Evolutionary conservation across 2,888 invertebrate genomes (phyloP), one percentile per base, ranked within the genome.

Genomic region (Rambutsinella grinnellia): DNA sequence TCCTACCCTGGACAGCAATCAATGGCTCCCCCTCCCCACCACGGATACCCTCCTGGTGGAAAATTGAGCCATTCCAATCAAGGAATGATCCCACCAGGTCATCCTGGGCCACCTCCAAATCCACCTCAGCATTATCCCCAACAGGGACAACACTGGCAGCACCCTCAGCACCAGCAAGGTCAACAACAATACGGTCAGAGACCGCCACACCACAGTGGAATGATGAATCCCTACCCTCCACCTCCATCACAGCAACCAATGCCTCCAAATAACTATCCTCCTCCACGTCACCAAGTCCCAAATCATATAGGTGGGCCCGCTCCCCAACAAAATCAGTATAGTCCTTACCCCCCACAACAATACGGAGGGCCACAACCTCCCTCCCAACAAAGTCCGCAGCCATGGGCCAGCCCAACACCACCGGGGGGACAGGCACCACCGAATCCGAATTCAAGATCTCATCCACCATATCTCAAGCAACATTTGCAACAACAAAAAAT

Each of bases 381-480:
- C 17, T 70, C 74, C 83, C 84, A 70, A 79, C 84, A 82, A 71
- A 76, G 78, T 68, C 68, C 74, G 74, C 80, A 81, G 51, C 62
- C 68, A n/a, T 63, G 65, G 61, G 49, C 61, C 36, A 61, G 67
- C 19, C 69, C 76, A 28, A 61, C 44, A 21, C 57, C 66, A 21
- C 56, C 85, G 85, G 74, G 86, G 70, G 65, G 85, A 85, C n/a
- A n/a, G n/a, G 61, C 78, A 27, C 77, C 83, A 78, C 66, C 75
- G 23, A 82, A 79, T 70, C 82, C 84, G 66, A 81, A 84, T 83
- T 82, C 82, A 81, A 46, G 26, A 28, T 80, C 81, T 81, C 79
- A 90, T 82, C 77, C 63, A 63, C 90, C 90, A 87, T 91, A 92
- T 89, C 88, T 92, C 86, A 92, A 92, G 85, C 91, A 91, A 86